Conservation (phyloP, 2,888 invertebrate genomes). For the Liodrosophila aerea region DNA sequence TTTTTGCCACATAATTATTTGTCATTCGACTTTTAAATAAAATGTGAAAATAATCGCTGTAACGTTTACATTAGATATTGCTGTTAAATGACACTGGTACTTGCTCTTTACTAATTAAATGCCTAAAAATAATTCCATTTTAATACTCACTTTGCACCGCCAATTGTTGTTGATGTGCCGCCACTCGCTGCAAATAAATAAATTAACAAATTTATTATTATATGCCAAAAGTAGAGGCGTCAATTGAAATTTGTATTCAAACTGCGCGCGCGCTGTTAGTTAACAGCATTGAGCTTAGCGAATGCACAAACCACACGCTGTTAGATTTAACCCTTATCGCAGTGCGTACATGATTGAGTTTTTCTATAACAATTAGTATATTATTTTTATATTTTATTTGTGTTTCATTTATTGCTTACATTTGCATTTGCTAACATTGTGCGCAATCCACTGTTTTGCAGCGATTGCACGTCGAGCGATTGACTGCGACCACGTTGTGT, state of each 20-base stretch:
- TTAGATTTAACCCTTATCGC: background rate
- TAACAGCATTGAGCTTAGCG: constrained; percentile 22
- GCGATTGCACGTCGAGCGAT: constrained; percentile 81
- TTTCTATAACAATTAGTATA: background rate
- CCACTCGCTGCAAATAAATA: constrained; percentile 86
- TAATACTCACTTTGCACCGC: constrained; percentile 83
- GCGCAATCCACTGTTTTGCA: constrained; percentile 80
- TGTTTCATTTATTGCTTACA: constrained; percentile 49
- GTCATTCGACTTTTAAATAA: too few species aligned
- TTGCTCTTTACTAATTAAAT: constrained; percentile 43
- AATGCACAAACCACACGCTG: constrained; percentile 37
- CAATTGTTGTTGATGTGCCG: constrained; percentile 86
- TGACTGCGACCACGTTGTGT: constrained; percentile 81
- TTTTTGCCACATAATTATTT: constrained; percentile 30
- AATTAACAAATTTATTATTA: constrained; percentile 13
- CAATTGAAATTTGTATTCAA: constrained; percentile 8
- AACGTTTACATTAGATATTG: constrained; percentile 4
- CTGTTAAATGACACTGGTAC: constrained; percentile 59
- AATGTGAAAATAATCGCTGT: too few species aligned
- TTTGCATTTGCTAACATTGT: constrained; percentile 79
- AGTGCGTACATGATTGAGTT: background rate
- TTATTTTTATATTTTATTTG: background rate
- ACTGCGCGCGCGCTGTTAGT: constrained; percentile 27
- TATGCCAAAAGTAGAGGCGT: too few species aligned
- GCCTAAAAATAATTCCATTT: constrained; percentile 1